Conservation (phyloP, 1,140 invertebrate species). For the Delia radicum region DNA sequence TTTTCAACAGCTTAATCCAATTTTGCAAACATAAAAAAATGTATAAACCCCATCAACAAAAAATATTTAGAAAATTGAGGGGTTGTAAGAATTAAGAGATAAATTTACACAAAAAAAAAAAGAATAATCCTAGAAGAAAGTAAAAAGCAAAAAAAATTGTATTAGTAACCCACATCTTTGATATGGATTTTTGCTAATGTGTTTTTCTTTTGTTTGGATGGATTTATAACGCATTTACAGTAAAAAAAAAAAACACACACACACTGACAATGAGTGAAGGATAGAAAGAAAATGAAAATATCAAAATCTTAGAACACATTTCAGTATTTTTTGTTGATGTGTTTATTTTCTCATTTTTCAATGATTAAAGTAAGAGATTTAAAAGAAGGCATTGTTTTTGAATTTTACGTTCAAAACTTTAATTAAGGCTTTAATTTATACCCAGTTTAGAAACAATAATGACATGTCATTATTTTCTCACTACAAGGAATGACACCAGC, state of each 20-base stretch:
- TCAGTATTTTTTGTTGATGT: too few relatives aligned
- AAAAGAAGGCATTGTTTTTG: too few relatives aligned
- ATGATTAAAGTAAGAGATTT: too few relatives aligned
- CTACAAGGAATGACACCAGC: too few relatives aligned
- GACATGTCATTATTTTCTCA: too few relatives aligned
- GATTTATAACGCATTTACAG: not conserved
- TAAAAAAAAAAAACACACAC: not conserved
- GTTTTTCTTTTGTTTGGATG: not conserved
- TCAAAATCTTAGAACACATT: not conserved
- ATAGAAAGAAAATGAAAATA: not conserved
- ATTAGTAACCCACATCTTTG: not conserved
- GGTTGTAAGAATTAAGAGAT: not conserved
- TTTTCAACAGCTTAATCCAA: constrained; percentile 9
- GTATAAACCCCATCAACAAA: not conserved
- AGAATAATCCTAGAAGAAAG: not conserved
- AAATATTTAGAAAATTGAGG: not conserved
- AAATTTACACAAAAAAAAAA: too few relatives aligned
- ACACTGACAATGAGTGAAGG: not conserved
- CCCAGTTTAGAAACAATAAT: too few relatives aligned
- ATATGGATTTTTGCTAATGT: not conserved
- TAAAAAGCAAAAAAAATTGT: not conserved
- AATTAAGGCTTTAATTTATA: too few relatives aligned
- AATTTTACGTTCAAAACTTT: too few relatives aligned
- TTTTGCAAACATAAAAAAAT: not conserved
- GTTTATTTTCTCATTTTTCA: too few relatives aligned